A percentile compares a stretch with the other conserved stretches of the same genome.
Conservation (phyloP, 2,797 vertebrate species). For the Alcedo quadribrachys region DNA sequence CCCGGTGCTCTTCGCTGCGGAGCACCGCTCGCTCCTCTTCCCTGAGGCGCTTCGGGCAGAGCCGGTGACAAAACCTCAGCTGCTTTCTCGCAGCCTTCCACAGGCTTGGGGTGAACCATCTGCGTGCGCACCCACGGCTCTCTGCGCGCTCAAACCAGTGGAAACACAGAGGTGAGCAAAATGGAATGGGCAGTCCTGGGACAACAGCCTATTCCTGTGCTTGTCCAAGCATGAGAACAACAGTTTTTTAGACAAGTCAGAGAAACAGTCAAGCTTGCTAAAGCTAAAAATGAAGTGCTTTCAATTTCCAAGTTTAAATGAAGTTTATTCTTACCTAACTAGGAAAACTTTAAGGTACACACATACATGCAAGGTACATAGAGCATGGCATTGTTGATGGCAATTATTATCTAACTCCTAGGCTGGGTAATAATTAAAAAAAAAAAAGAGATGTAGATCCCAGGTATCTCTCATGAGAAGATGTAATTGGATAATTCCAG, state of each 20-base stretch:
- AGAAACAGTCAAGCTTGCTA: too few species aligned
- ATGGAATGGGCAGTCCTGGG: rapidly evolving
- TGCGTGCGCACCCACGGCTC: rapidly evolving
- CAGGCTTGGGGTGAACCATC: rapidly evolving
- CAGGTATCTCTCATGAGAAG: neutral
- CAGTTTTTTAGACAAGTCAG: rapidly evolving
- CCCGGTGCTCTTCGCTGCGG: neutral
- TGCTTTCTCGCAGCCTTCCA: neutral
- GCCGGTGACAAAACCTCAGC: rapidly evolving
- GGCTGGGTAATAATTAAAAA: neutral
- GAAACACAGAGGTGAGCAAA: rapidly evolving
- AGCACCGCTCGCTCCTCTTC: rapidly evolving
- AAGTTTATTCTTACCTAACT: rapidly evolving
- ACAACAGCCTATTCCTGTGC: rapidly evolving
- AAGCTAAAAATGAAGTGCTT: neutral
- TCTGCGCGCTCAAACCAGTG: rapidly evolving
- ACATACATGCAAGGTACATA: too few species aligned
- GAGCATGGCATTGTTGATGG: rapidly evolving
- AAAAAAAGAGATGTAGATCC: neutral
- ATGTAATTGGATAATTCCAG: neutral
- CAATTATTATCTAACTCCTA: rapidly evolving
- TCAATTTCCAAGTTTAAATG: neutral
- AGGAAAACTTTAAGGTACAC: neutral
- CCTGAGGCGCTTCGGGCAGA: rapidly evolving
- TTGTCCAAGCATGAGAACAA: rapidly evolving